Percentiles rank a stretch among this genome's conserved stretches.
phyloP scores from a whole-genome alignment of 2,888 invertebrate genomes.

The Nebria brevicollis region DNA sequence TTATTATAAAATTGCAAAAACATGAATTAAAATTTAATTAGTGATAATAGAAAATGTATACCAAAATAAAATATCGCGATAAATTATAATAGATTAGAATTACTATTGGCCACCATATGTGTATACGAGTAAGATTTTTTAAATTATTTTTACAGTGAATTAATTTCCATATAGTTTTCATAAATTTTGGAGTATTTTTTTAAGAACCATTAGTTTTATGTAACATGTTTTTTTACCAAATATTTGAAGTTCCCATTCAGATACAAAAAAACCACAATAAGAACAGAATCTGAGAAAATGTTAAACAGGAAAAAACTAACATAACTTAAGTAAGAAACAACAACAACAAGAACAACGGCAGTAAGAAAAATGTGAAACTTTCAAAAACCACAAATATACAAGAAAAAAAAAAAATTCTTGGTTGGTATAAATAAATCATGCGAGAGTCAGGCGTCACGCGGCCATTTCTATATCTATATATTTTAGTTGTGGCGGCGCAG shows the following conservation, averaged over 20 bases:
- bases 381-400: conserved; percentile 36
- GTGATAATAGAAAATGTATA: too few relatives aligned
- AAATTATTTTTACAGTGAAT: too few relatives aligned
- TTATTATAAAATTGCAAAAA: too few relatives aligned
- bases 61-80: too few relatives aligned
- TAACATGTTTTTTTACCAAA: background rate
- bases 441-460: conserved; percentile 34
- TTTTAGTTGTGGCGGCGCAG: conserved; percentile 42
- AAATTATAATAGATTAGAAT: too few relatives aligned
- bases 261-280: background rate
- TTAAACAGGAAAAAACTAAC: conserved; percentile 40
- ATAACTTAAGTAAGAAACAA: conserved; percentile 44
- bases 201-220: too few relatives aligned
- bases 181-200: too few relatives aligned
- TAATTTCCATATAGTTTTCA: too few relatives aligned
- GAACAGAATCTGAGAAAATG: conserved; percentile 8
- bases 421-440: conserved; percentile 35
- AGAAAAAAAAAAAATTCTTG: conserved; percentile 12
- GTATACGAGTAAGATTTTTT: too few relatives aligned
- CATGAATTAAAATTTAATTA: too few relatives aligned
- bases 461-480: conserved; percentile 44
- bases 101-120: too few relatives aligned
- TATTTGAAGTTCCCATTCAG: background rate
- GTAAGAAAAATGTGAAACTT: conserved; percentile 28
- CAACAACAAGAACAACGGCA: conserved; percentile 10